Conservation (phyloP, 2,888 invertebrate species). For the Stenichneumon culpator region DNA sequence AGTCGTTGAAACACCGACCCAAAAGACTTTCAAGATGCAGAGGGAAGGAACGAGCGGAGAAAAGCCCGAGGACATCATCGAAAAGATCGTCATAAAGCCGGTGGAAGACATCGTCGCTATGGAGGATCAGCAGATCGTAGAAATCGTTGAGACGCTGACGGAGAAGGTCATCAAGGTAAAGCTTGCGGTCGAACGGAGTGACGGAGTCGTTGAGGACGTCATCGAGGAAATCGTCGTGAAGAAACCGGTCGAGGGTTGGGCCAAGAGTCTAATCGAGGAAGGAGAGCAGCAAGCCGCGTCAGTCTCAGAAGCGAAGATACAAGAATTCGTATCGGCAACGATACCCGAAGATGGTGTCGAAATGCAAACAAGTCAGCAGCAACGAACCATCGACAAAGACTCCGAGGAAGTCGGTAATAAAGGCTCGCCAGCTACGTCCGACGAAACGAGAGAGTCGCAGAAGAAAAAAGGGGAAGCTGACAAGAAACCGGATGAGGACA, state of each 20-base stretch:
- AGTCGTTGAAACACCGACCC: constrained; percentile 62
- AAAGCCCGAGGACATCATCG: constrained; percentile 46
- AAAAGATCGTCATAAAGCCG: constrained; percentile 55
- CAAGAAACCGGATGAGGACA: constrained; percentile 44
- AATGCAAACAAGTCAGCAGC: constrained; percentile 29
- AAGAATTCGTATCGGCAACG: constrained; percentile 66
- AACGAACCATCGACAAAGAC: constrained; percentile 24
- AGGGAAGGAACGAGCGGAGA: constrained; percentile 27
- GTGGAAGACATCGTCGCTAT: constrained; percentile 57
- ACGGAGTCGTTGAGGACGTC: constrained; percentile 56
- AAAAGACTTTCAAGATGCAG: constrained; percentile 65
- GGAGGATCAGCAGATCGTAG: constrained; percentile 50
- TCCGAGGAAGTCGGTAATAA: constrained; percentile 13
- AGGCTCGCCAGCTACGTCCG: constrained; percentile 23
- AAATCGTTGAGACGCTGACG: constrained; percentile 46
- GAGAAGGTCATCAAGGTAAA: constrained; percentile 61
- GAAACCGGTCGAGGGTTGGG: constrained; percentile 62
- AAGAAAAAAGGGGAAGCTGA: constrained; percentile 63
- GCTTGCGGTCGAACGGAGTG: constrained; percentile 34
- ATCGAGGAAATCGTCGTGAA: constrained; percentile 59
- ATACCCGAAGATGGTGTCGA: constrained; percentile 56
- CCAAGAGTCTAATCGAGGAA: constrained; percentile 57
- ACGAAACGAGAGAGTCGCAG: constrained; percentile 63
- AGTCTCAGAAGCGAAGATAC: constrained; percentile 59
- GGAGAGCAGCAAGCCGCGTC: constrained; percentile 24